A percentile compares a stretch with the other conserved stretches of the same genome.
Conservation (phyloP, 2,113 vertebrate species). For the Dasyornis broadbenti region DNA sequence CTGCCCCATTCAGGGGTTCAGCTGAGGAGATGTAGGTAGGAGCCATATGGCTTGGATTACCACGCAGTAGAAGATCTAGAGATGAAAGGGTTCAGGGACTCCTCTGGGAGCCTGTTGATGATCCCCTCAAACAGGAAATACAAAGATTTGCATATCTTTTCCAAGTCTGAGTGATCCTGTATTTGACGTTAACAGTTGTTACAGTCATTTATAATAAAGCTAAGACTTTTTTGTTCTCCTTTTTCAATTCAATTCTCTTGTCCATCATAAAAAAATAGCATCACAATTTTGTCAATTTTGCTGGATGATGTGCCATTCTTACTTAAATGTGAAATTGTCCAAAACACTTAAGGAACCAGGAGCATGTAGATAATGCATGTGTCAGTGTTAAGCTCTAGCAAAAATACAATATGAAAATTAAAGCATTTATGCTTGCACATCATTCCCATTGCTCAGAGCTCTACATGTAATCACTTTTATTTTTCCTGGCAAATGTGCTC, state of each 20-base stretch:
- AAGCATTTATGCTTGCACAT: background rate
- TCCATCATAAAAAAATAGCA: background rate
- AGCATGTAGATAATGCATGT: background rate
- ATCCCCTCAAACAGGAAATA: background rate
- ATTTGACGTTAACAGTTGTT: background rate
- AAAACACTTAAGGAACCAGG: background rate
- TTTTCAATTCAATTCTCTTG: background rate
- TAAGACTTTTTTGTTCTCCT: background rate
- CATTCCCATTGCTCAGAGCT: background rate
- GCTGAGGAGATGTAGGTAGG: background rate
- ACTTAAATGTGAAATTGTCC: background rate
- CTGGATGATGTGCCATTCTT: background rate
- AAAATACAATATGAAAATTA: background rate
- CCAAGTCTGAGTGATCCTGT: background rate
- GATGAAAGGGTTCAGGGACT: background rate
- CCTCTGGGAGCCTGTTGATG: background rate
- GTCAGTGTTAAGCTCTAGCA: background rate
- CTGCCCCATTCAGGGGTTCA: background rate
- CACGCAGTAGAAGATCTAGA: background rate
- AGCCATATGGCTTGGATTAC: constrained; percentile 31
- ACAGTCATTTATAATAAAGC: background rate
- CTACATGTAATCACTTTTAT: background rate
- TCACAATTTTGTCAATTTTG: background rate
- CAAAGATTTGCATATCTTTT: background rate
- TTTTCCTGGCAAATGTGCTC: background rate